Evolutionary conservation across 2,797 vertebrate species (phyloP), one percentile per base, ranked within the genome.

Genomic region (Falco concolor): DNA sequence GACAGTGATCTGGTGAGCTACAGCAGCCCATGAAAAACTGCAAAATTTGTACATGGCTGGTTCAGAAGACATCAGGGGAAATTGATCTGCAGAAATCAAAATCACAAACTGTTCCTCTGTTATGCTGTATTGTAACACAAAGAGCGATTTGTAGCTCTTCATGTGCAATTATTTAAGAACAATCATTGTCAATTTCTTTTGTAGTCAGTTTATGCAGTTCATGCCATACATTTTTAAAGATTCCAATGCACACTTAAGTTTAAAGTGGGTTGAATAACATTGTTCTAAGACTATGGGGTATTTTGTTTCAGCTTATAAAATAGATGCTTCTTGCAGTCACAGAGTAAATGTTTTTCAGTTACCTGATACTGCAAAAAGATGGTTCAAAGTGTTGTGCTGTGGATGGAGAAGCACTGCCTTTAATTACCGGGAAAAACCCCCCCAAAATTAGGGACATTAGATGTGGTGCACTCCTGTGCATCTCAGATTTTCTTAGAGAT

Each of bases 241-340:
- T 18, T 61, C 20, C 13, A 76, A 10, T 40, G 27, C 14, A 67
- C 10, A 15, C 0, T 2, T 56, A 22, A 2, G 8, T 50, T 89
- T 80, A 27, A 74, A 72, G 23, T 25, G 57, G 12, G 10, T 30
- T 79, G 38, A 61, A 47, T 47, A 72, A 69, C 5, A 23, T 64
- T 84, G 85, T 93, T 72, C 32, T 72, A 24, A 40, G 70, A 50
- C 27, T 47, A 19, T n/a, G 12, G 22, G 30, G 5, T 67, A 52
- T 91, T 79, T 89, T 87, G 36, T 76, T 89, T 85, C 40, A 64
- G 23, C 13, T 74, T 78, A 56, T 49, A 63, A 75, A 87, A 44
- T 9, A 42, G 57, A 32, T 32, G 23, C 3, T 74, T 78, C 45
- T 54, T 74, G 13, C 1, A 6, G 44, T 67, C 70, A 91, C 34